Evolutionary conservation across 2,113 vertebrate genomes (phyloP), one percentile per base, ranked within the genome.

Genomic region (Channa maculata): DNA sequence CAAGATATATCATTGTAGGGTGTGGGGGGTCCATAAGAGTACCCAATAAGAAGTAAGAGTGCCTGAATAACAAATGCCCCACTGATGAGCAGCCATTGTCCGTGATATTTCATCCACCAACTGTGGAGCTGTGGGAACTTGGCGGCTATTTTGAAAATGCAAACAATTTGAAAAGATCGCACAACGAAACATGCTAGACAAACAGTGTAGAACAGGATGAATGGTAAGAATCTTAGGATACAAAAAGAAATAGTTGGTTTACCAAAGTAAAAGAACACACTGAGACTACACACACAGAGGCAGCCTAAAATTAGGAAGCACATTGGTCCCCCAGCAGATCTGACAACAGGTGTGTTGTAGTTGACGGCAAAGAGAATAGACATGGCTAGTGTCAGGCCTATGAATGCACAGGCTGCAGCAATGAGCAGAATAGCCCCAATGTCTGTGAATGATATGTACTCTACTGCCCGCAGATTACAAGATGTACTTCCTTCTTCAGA

Each of bases 291-390:
- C 0, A 87, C 74, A n/a, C 82, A 85, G 79, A 96, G 87, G n/a
- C 95, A 92, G 3, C 82, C 90, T 69, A 98, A 79, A 93, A 96
- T 96, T 39, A 96, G 84, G 86, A 97, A 96, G 80, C 95, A 96
- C 89, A 92, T 93, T 46, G 82, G 90, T 12, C 95, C 96, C 0
- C 96, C 97, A 0, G 97, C 95, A 0, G 96, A 96, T 88, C 81
- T 95, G 46, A 96, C 96, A 4, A 97, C 94, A 0, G 96, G 96
- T 0, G 94, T 97, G 85, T 95, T 85, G 5, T 80, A 66, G 5
- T 95, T 90, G 15, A 85, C 5, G 34, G 86, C 82, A 2, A 97
- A 97, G 80, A 97, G 84, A 6, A 84, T 4, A 0, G 89, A 52
- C 2, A 94, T 81, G 2, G 78, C 91, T 0, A 75, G 24, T 34